Conservation (phyloP, 2,113 vertebrate genomes). For the Triplophysa tibetana region DNA sequence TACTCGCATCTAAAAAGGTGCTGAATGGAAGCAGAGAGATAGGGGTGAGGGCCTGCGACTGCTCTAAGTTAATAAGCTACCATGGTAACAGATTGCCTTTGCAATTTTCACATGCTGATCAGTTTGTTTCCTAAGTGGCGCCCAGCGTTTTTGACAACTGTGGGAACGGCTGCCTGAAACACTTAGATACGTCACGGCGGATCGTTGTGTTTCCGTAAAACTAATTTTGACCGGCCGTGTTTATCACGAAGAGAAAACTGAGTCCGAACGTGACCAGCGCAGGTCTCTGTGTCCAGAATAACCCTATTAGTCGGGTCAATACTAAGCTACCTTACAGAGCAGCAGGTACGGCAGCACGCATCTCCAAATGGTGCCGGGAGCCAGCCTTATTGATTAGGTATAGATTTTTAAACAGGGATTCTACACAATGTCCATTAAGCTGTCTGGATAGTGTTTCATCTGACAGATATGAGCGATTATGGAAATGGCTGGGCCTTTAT, state of each 20-base stretch:
- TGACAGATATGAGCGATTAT: conserved; percentile 71
- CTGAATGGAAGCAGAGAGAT: conserved; percentile 5
- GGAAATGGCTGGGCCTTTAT: conserved; percentile 63
- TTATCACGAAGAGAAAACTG: conserved; percentile 34
- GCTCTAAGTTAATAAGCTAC: conserved; percentile 59
- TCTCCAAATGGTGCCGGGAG: conserved; percentile 67
- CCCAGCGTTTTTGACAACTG: conserved; percentile 51
- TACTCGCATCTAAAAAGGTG: conserved; percentile 1
- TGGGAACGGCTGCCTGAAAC: conserved; percentile 34
- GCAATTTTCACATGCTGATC: conserved; percentile 51
- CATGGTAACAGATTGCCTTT: conserved; percentile 66
- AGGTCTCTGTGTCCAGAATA: conserved; percentile 34
- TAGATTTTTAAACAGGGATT: conserved; percentile 77
- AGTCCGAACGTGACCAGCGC: conserved; percentile 19
- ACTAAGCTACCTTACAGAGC: conserved; percentile 44
- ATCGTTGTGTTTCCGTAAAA: conserved; percentile 35
- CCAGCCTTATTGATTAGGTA: conserved; percentile 77
- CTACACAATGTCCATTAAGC: conserved; percentile 75
- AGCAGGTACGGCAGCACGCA: conserved; percentile 52
- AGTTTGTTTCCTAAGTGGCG: conserved; percentile 36
- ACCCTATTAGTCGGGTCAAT: conserved; percentile 62
- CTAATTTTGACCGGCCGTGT: conserved; percentile 10
- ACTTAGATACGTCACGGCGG: conserved; percentile 21
- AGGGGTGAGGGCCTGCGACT: conserved; percentile 7
- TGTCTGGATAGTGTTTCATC: conserved; percentile 72